Base-by-base conservation (phyloP, 2,113 vertebrate genomes). In the Hippocampus comes region DNA sequence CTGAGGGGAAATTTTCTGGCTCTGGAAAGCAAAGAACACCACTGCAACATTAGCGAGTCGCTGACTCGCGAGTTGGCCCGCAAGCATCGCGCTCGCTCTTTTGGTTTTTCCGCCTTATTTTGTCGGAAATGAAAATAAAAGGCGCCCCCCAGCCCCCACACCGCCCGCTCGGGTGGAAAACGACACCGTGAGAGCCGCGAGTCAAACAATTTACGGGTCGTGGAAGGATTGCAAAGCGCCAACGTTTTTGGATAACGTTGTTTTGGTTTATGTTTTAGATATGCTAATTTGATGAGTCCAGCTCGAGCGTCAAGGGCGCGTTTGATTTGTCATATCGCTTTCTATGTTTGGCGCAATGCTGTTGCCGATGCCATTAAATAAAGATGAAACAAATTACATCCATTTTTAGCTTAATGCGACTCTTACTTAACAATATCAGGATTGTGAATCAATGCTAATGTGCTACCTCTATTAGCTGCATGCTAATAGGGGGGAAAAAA, bases 181-280 rank as follows among this genome's bases (percentile, higher is more conserved):
- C 25, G 25, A 25, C 25, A 64, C 63, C 63, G 12, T 64, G 61
- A 64, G 61, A 64, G 61, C 63, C 56, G n/a, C 56, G 14, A 27
- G 56, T 27, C 23, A 59, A 6, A 59, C 56, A 57, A 23, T 57
- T 57, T 57, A 57, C 5, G 56, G 23, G n/a, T 57, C 56, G 11
- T 25, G 25, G 10, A 5, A 15, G 56, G 20, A 57, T 27, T 57
- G n/a, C 23, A 25, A 11, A 12, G 23, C n/a, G 5, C 4, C n/a
- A 25, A 57, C 10, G 8, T 57, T 27, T 57, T 23, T 3, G 56
- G 14, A 57, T 10, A 57, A 57, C n/a, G n/a, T 2, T 9, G 14
- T 55, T 55, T 51, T 20, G 4, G 30, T 30, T 30, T 30, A 3
- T 46, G 43, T 46, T 46, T 46, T 46, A 12, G 9, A 4, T 4